phyloP scores from a whole-genome alignment of 2,797 vertebrate genomes.

The Pantherophis alleghaniensis region DNA sequence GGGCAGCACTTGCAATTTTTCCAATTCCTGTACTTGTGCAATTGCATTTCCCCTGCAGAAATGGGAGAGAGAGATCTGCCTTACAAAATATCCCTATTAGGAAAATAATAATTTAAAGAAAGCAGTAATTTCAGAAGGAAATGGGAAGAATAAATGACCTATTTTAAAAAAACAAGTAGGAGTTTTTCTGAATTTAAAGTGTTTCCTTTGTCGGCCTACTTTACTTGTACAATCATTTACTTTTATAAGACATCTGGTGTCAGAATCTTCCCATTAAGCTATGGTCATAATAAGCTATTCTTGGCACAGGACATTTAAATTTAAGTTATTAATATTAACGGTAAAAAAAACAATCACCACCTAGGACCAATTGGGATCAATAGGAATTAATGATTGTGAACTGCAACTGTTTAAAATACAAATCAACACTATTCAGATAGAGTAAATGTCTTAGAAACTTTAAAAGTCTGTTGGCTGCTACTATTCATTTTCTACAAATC shows the following conservation, averaged over 20 bases:
- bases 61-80: neutral
- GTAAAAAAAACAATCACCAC: neutral
- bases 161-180: neutral
- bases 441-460: neutral
- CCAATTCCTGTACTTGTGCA: constrained; percentile 66
- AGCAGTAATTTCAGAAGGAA: neutral
- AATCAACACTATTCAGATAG: neutral
- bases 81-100: neutral
- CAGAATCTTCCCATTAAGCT: neutral
- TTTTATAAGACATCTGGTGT: neutral
- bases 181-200: neutral
- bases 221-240: neutral
- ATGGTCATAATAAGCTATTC: neutral
- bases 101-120: neutral
- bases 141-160: neutral
- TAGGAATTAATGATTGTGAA: neutral
- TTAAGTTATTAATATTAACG: neutral
- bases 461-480: neutral
- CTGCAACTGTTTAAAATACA: neutral
- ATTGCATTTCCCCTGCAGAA: constrained; percentile 81
- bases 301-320: too few species aligned
- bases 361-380: neutral
- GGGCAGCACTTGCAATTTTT: constrained; percentile 74
- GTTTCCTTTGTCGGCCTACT: neutral
- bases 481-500: neutral